Percentiles rank a stretch among this genome's conserved stretches.
These are phyloP conservation scores for Picus viridis DNA, from an alignment of 2,797 vertebrate genomes.

Conservation along the genomic window DNA sequence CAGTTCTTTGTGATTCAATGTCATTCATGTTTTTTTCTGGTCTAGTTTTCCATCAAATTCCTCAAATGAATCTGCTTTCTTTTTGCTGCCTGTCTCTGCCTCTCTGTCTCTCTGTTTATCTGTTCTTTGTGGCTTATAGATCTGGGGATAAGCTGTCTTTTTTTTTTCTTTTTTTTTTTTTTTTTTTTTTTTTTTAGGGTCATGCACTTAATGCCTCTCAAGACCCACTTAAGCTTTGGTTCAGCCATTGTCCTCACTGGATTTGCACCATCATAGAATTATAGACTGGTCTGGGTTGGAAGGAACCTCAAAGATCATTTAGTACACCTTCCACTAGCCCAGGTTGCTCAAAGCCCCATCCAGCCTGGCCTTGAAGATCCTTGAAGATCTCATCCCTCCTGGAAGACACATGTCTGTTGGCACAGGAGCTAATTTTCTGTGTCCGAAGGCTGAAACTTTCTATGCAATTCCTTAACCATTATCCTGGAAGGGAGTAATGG, in stretches of 20 bases:
- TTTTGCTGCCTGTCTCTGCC: conserved; percentile 68
- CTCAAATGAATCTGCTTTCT: conserved; percentile 56
- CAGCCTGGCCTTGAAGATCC: background rate
- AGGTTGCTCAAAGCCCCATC: background rate
- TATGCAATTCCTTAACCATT: background rate
- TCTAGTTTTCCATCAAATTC: conserved; percentile 60
- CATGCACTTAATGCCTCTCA: conserved; percentile 29
- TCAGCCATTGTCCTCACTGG: background rate
- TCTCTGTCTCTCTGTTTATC: conserved; percentile 65
- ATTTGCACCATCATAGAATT: background rate
- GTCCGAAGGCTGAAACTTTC: conserved; percentile 20
- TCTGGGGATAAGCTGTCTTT: conserved; percentile 19
- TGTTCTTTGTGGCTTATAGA: conserved; percentile 55
- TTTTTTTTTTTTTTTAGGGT: conserved; percentile 18
- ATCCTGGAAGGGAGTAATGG: background rate
- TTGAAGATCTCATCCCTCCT: background rate
- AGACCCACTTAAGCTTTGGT: conserved; percentile 43
- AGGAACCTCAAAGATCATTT: background rate
- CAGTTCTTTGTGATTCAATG: conserved; percentile 62
- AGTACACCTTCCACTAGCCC: background rate
- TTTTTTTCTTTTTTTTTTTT: background rate
- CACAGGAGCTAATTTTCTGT: conserved; percentile 21
- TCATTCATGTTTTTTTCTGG: conserved; percentile 67
- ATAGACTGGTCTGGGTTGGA: background rate
- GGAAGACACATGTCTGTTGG: background rate